Evolutionary conservation across 2,797 vertebrate genomes (phyloP), one percentile per base, ranked within the genome.

Genomic region (Falco naumanni): DNA sequence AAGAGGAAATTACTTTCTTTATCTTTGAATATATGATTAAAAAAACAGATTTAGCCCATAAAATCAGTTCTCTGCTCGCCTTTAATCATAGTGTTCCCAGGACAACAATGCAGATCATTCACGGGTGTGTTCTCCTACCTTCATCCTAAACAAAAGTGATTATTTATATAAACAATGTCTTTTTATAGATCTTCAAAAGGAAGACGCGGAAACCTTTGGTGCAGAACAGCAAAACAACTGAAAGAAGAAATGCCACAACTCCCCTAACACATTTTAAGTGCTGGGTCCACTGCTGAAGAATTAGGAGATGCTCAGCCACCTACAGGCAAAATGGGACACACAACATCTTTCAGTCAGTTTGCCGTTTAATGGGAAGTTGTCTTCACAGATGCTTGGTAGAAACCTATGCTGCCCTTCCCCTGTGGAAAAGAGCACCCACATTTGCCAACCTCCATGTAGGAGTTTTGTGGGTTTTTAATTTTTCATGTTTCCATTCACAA

Each of bases 131-230:
- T 84, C 66, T 59, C 53, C 72, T 84, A 70, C 66, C 56, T 89
- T 74, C 60, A 78, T 25, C 39, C 64, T 11, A 75, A 92, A 87
- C 53, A 93, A 77, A 81, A 53, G 48, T 64, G 75, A 43, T 81
- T 84, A 84, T 91, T 92, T 84, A 79, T 18, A 72, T 34, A 81
- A 94, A 83, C 39, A 80, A 11, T 4, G 29, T 31, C 43, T 93
- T 90, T 86, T 95, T 86, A 90, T 51, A 94, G 89, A 34, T 64
- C 61, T 84, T 88, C 65, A 84, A 56, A 93, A 87, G 37, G 56
- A 88, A 94, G 21, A 51, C 43, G 50, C 0, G 2, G 74, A 93
- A 93, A 72, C 45, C 66, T 93, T 82, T 68, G 45, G 28, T 5
- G 1, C 51, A 84, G 80, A 91, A 60, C 63, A 64, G 37, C 8